Percentiles rank a stretch among this genome's conserved stretches.
Conservation (phyloP, 2,888 invertebrate genomes). For the Cheilosia vernalis region DNA sequence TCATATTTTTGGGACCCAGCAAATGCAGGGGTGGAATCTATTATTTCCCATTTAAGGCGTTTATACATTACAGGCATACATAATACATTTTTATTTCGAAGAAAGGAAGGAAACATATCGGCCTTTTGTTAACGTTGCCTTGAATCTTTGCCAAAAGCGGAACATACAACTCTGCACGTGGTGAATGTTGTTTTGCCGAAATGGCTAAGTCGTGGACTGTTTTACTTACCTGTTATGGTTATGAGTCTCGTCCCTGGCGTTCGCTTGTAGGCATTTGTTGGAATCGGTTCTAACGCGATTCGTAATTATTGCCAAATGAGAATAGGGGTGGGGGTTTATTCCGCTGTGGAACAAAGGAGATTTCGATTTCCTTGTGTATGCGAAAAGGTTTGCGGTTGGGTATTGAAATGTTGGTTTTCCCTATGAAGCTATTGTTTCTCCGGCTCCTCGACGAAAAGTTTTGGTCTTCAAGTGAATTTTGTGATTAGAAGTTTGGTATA, state of each 20-base stretch:
- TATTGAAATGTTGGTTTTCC: constrained; percentile 50
- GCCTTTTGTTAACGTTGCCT: constrained; percentile 43
- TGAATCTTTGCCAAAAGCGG: constrained; percentile 30
- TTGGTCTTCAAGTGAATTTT: constrained; percentile 36
- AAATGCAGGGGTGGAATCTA: constrained; percentile 39
- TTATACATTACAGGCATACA: neutral
- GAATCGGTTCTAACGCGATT: constrained; percentile 27
- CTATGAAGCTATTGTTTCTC: constrained; percentile 58
- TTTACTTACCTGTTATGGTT: constrained; percentile 62
- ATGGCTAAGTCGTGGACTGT: constrained; percentile 20
- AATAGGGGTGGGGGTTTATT: neutral
- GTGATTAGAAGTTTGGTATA: constrained; percentile 52
- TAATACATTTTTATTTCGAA: neutral
- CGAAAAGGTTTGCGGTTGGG: constrained; percentile 20
- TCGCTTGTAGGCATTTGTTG: constrained; percentile 39
- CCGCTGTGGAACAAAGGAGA: constrained; percentile 26
- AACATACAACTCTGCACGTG: neutral
- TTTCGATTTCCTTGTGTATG: constrained; percentile 49
- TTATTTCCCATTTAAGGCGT: constrained; percentile 50
- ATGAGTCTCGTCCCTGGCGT: constrained; percentile 24
- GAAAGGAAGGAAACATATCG: constrained; percentile 14
- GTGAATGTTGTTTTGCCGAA: neutral
- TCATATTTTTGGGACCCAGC: constrained; percentile 28
- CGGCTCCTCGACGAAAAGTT: neutral
- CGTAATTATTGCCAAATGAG: constrained; percentile 40